phyloP scores from a whole-genome alignment of 2,113 vertebrate genomes.

The Xenus cinereus region DNA sequence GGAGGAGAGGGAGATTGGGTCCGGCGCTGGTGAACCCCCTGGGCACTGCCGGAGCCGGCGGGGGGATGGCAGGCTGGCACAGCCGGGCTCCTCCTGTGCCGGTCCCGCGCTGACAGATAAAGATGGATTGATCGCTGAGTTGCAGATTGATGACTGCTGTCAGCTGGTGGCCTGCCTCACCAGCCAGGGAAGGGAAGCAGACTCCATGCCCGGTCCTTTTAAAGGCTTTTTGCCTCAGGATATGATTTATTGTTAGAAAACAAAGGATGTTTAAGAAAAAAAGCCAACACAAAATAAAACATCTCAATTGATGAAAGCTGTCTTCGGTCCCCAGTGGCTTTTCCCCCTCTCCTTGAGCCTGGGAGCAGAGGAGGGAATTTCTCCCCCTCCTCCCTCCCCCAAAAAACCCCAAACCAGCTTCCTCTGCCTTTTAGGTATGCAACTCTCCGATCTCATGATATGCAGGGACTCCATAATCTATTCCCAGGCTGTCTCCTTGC shows the following conservation, averaged over 20 bases:
- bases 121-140: conserved; percentile 59
- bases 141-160: conserved; percentile 60
- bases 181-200: conserved; percentile 53
- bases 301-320: conserved; percentile 64
- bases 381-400: neutral
- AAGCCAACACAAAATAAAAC: conserved; percentile 59
- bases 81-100: neutral
- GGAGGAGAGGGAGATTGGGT: neutral
- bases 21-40: rapidly evolving
- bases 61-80: neutral
- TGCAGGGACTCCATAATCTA: neutral
- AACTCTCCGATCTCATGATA: neutral
- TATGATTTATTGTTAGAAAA: conserved; percentile 71
- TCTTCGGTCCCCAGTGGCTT: conserved; percentile 33
- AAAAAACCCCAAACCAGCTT: neutral
- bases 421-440: conserved; percentile 28
- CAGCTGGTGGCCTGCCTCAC: conserved; percentile 53
- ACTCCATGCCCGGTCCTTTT: conserved; percentile 51
- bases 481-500: neutral
- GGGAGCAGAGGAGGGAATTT: conserved; percentile 11
- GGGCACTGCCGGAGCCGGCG: neutral
- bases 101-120: neutral
- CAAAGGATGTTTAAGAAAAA: conserved; percentile 60
- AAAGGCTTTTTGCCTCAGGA: conserved; percentile 57
- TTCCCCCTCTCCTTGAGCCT: conserved; percentile 30